phyloP scores from a whole-genome alignment of 2,797 vertebrate genomes.

The Syndactyla subalaris region DNA sequence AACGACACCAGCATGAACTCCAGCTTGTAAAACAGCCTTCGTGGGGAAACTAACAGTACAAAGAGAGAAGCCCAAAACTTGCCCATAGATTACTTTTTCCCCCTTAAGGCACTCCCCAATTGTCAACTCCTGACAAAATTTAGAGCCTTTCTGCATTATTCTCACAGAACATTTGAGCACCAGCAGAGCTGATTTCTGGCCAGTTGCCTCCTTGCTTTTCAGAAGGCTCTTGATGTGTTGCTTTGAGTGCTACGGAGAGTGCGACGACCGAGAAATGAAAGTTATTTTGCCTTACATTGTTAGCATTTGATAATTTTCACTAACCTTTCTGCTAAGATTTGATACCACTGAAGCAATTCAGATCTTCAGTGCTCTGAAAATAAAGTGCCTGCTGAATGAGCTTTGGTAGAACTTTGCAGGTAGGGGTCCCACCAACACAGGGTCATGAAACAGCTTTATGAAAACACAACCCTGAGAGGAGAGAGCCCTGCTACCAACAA shows the following conservation, averaged over 20 bases:
- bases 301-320: not conserved
- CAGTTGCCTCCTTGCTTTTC: conserved; percentile 31
- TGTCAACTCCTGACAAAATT: conserved; percentile 38
- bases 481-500: not conserved
- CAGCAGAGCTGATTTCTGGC: conserved; percentile 42
- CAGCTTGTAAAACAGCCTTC: not conserved
- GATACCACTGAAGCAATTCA: not conserved
- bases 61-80: conserved; percentile 12
- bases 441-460: not conserved
- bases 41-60: not conserved
- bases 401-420: not conserved
- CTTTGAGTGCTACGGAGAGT: not conserved
- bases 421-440: not conserved
- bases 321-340: not conserved
- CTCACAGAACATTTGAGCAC: conserved; percentile 3
- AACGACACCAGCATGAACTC: conserved; percentile 4
- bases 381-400: not conserved
- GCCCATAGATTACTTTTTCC: not conserved
- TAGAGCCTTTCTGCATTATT: conserved; percentile 27
- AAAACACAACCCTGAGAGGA: not conserved
- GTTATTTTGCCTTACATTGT: not conserved
- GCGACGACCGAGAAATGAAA: accelerated
- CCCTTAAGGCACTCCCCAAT: not conserved
- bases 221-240: not conserved
- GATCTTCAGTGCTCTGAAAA: not conserved